Evolutionary conservation across 2,113 vertebrate genomes (phyloP), one percentile per base, ranked within the genome.

Genomic region (Corythaixoides concolor): DNA sequence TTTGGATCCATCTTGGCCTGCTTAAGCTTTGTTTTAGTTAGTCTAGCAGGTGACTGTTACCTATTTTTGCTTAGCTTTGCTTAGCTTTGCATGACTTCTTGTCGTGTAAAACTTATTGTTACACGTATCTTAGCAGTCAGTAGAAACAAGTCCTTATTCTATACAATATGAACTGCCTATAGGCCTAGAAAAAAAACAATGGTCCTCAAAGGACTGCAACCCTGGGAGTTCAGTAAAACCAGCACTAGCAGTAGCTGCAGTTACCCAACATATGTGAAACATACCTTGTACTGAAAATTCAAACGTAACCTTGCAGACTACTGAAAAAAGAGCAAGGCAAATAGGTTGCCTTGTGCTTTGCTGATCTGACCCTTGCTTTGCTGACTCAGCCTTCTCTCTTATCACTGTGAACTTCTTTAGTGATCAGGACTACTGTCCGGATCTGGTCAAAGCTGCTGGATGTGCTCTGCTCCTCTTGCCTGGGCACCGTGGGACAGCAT

Each of bases 401-500:
- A 11, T 9, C 37, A 4, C 35, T 63, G 28, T 32, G 49, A 15
- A 28, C n/a, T 63, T 49, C 12, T 45, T 15, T 11, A 47, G 28
- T 30, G 52, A 79, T 7, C 26, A 64, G 49, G n/a, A 5, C 27
- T 35, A 33, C 23, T 43, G 35, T 15, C 30, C 28, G n/a, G 32
- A 33, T 82, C 28, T 32, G 11, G 8, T 23, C 64, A 78, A 64
- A 9, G 22, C 22, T 67, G 37, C 47, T 72, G 64, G 53, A 28
- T 0, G 0, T 66, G 45, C 9, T 67, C 24, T 58, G 20, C 45
- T 81, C 19, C 56, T 45, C 35, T 30, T 52, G 33, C 59, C 43
- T 39, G 63, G 28, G 13, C 14, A 12, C 19, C 1, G 3, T n/a
- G 37, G 11, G 52, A 55, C 21, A 37, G n/a, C 47, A 74, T 14